A percentile compares a stretch with the other conserved stretches of the same genome.
Conservation (phyloP, 2,797 vertebrate species). For the Philypnodon macrostomus region DNA sequence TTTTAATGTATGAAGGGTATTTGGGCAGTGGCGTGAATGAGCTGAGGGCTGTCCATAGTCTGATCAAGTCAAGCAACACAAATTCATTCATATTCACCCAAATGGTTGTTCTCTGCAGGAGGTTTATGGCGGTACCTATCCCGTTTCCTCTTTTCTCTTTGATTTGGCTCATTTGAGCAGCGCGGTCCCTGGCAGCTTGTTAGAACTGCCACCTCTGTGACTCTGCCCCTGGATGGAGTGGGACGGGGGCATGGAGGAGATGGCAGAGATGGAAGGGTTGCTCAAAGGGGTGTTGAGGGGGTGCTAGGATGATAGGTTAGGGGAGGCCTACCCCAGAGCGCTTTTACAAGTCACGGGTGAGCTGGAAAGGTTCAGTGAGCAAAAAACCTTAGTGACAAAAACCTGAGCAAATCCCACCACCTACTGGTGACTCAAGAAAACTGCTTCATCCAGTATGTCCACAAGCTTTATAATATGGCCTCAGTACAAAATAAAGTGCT, state of each 20-base stretch:
- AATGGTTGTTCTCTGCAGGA: constrained; percentile 78
- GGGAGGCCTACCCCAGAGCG: constrained; percentile 71
- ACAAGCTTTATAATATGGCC: constrained; percentile 17
- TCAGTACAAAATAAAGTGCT: constrained; percentile 18
- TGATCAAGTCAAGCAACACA: constrained; percentile 78
- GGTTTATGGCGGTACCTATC: constrained; percentile 76
- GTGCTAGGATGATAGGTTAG: constrained; percentile 64
- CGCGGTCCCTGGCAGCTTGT: constrained; percentile 80
- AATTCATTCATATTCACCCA: constrained; percentile 83
- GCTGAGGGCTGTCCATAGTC: constrained; percentile 72
- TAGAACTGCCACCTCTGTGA: constrained; percentile 83
- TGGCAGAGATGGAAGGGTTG: constrained; percentile 65
- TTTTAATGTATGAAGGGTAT: constrained; percentile 55
- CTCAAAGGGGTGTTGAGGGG: constrained; percentile 58
- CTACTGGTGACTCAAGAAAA: constrained; percentile 68
- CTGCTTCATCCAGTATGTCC: constrained; percentile 39
- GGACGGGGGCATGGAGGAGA: constrained; percentile 34
- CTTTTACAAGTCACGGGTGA: constrained; percentile 76
- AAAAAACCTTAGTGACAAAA: constrained; percentile 41
- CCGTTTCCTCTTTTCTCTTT: constrained; percentile 77
- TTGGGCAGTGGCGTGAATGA: constrained; percentile 52
- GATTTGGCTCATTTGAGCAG: constrained; percentile 84
- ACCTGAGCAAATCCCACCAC: constrained; percentile 75
- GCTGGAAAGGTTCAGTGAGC: constrained; percentile 61
- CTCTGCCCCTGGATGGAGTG: constrained; percentile 77